These are phyloP conservation scores for Cyclophora punctaria DNA, from an alignment of 2,888 invertebrate genomes.

Conservation along the genomic window DNA sequence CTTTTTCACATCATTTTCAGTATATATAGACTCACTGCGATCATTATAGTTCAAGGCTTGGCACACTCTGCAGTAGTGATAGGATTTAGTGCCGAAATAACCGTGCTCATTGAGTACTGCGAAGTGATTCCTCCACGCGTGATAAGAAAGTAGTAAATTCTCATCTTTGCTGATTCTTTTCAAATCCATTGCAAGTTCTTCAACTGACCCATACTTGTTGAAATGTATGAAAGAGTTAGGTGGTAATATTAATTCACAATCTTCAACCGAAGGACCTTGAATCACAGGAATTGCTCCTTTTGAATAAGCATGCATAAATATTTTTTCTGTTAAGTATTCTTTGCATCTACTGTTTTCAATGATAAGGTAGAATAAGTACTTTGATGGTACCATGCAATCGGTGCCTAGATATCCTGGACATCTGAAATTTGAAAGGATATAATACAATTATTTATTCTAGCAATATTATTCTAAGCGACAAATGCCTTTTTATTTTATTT, in stretches of 20 bases:
- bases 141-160: conserved; percentile 57
- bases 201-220: conserved; percentile 64
- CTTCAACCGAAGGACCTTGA: conserved; percentile 73
- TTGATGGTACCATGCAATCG: conserved; percentile 71
- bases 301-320: conserved; percentile 77
- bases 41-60: conserved; percentile 79
- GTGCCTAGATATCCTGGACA: conserved; percentile 77
- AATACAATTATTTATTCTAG: not conserved
- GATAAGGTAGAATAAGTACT: conserved; percentile 80
- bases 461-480: not conserved
- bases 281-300: conserved; percentile 79
- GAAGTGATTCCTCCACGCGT: conserved; percentile 75
- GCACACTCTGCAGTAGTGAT: conserved; percentile 79
- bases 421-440: conserved; percentile 41
- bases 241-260: conserved; percentile 68
- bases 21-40: conserved; percentile 29
- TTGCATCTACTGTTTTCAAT: conserved; percentile 81
- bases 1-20: conserved; percentile 22
- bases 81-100: conserved; percentile 76
- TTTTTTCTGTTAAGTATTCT: conserved; percentile 81
- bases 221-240: conserved; percentile 77
- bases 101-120: conserved; percentile 79
- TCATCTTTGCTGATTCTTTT: conserved; percentile 44
- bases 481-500: not conserved
- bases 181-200: conserved; percentile 69